Percentiles rank a stretch among this genome's conserved stretches.
These are phyloP conservation scores for Odontamblyopus rebecca DNA, from an alignment of 2,797 vertebrate species.

Conservation along the genomic window DNA sequence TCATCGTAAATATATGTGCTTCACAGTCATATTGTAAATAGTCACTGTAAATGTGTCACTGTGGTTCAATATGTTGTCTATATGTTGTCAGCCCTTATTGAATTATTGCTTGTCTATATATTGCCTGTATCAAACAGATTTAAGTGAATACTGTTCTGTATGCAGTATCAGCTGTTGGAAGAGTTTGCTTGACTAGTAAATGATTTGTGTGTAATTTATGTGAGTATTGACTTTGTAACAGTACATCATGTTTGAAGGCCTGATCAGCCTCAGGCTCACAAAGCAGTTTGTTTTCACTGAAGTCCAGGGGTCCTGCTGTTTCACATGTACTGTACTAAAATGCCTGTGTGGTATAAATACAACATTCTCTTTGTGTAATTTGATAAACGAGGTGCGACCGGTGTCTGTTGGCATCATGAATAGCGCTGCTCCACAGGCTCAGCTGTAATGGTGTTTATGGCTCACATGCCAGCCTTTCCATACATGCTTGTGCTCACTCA, in stretches of 20 bases:
- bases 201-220: background rate
- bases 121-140: background rate
- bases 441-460: slow-evolving; percentile 40
- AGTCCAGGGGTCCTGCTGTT: background rate
- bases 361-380: slow-evolving; percentile 6
- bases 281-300: background rate
- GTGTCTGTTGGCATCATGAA: slow-evolving; percentile 34
- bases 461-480: slow-evolving; percentile 30
- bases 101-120: too few relatives aligned
- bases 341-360: background rate
- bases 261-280: background rate
- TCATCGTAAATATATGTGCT: too few relatives aligned
- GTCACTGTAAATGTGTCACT: too few relatives aligned
- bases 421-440: slow-evolving; percentile 18
- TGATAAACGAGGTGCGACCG: slow-evolving; percentile 36
- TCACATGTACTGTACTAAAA: slow-evolving; percentile 1
- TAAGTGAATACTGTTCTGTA: background rate
- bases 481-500: slow-evolving; percentile 28
- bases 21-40: too few relatives aligned
- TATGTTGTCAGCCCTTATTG: too few relatives aligned
- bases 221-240: background rate
- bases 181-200: background rate
- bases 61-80: too few relatives aligned
- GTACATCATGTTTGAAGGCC: background rate
- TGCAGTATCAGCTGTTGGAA: background rate